Conservation (phyloP, 2,113 vertebrate genomes). For the Sylvietta virens region DNA sequence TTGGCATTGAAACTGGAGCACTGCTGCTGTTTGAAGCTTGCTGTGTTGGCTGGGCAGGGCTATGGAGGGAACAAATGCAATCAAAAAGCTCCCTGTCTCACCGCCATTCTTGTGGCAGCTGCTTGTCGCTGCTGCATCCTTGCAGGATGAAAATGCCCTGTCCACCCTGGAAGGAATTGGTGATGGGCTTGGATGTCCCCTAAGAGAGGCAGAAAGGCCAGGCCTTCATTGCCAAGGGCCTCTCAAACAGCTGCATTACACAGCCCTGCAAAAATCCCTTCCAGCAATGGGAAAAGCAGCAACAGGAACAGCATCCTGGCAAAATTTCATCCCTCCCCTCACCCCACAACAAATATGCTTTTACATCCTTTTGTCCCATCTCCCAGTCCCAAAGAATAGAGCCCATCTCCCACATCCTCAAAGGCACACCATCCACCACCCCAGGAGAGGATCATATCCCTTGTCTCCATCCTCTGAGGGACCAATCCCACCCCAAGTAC, state of each 20-base stretch:
- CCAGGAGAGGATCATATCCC: not conserved
- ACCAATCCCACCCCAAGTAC: not conserved
- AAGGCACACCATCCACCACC: not conserved
- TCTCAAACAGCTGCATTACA: not conserved
- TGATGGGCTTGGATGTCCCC: not conserved
- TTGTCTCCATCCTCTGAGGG: not conserved
- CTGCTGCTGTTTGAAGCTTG: constrained; percentile 87
- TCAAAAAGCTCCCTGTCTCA: not conserved
- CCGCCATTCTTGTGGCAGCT: not conserved
- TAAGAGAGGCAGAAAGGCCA: not conserved
- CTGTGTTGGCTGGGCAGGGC: constrained; percentile 80
- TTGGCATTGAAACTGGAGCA: constrained; percentile 86
- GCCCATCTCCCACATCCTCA: not conserved
- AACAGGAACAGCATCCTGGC: not conserved
- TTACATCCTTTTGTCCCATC: not conserved
- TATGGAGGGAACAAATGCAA: constrained; percentile 48
- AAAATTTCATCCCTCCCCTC: not conserved
- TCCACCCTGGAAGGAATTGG: not conserved
- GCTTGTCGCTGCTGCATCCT: not conserved
- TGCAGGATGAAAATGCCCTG: not conserved
- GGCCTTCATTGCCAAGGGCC: not conserved
- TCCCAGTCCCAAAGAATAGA: not conserved
- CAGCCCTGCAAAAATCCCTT: not conserved
- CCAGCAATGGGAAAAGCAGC: not conserved
- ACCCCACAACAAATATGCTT: not conserved